Base-by-base conservation (phyloP, 2,797 vertebrate genomes). In the Crenuchus spilurus region DNA sequence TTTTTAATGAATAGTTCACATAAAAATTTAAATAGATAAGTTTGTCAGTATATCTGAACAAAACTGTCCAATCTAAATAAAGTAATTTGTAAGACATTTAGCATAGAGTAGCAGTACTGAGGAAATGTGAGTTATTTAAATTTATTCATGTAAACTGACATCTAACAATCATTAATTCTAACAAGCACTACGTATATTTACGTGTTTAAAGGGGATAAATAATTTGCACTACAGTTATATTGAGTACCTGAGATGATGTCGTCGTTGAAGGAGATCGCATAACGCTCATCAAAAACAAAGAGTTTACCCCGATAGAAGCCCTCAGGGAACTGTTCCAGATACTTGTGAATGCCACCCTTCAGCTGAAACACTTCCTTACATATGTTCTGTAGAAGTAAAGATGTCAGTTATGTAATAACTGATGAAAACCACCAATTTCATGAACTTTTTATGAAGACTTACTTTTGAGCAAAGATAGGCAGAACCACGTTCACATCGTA, bases 301-400 rank as follows among this genome's bases (percentile, higher is more conserved):
- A 99, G 93, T 84, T 99, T 99, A 58, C 97, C 97, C 14, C 93
- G 91, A 85, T 96, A 99, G 90, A 96, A 98, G 13, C 98, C 98
- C 4, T 97, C 90, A 0, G 97, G 97, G 87, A 95, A 99, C 74
- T 87, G 90, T 86, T 99, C 97, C 84, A 99, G 87, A 82, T 99
- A 99, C 79, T 96, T 98, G 87, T 99, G 97, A 84, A 99, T 97
- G 78, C 97, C 98, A 26, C 98, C 97, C 85, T 96, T 96, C 69
- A 99, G 94, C 89, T 99, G 98, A 82, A 94, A 97, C 63, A 99
- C 94, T 68, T 95, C 96, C 83, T 92, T 96, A 87, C 98, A 99
- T 35, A 96, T 92, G 35, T 94, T 93, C 98, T 99, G 35, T 22
- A 51, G 20, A 66, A 60, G 33, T 14, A 44, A 28, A 48, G 1